Conservation (phyloP, 1,140 invertebrate genomes). For the Tetragnatha versicolor region DNA sequence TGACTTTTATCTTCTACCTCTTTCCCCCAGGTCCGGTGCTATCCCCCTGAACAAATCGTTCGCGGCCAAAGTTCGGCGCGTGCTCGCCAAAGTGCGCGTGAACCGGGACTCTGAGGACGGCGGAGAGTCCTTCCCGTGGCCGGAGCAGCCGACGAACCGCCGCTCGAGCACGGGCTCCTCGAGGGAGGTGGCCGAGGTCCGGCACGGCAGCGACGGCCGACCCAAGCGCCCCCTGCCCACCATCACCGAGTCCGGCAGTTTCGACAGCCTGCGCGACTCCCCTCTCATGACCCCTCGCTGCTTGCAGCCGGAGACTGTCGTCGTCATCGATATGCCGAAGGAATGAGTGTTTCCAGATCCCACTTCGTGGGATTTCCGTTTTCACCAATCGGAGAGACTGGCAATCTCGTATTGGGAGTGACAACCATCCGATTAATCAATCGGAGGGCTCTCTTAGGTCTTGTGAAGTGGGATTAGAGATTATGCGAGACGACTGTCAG, state of each 20-base stretch:
- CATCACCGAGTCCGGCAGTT: constrained; percentile 51
- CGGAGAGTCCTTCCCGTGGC: constrained; percentile 17
- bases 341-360: not conserved
- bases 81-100: constrained; percentile 43
- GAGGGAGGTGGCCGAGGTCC: not conserved
- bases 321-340: constrained; percentile 27
- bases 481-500: too few relatives aligned
- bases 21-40: constrained; percentile 7
- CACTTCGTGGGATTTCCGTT: too few relatives aligned
- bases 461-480: too few relatives aligned
- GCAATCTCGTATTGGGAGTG: too few relatives aligned
- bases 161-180: constrained; percentile 41
- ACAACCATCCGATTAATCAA: too few relatives aligned
- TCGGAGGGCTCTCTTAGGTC: too few relatives aligned
- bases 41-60: constrained; percentile 34
- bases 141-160: not conserved
- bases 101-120: constrained; percentile 8
- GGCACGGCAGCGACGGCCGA: constrained; percentile 29
- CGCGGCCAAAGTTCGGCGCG: constrained; percentile 39
- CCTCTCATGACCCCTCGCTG: not conserved
- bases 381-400: too few relatives aligned
- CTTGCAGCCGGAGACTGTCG: not conserved
- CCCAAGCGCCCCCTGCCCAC: constrained; percentile 18
- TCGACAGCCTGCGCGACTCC: constrained; percentile 41
- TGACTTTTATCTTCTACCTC: not conserved